Percentiles rank a stretch among this genome's conserved stretches.
These are phyloP conservation scores for Penaeus indicus DNA, from an alignment of 1,140 invertebrate genomes.

Conservation along the genomic window DNA sequence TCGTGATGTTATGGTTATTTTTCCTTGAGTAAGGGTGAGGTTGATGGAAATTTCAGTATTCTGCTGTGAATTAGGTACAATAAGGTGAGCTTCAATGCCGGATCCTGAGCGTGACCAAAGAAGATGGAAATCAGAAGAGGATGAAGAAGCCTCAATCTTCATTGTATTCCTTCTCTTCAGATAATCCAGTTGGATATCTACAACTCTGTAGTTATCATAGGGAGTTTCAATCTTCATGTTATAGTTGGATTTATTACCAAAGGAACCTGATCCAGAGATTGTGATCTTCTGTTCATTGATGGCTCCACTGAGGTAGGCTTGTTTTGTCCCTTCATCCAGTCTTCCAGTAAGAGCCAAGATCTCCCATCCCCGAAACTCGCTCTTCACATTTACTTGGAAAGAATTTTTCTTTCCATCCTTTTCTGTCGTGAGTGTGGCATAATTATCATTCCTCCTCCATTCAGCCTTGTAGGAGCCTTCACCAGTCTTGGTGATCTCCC, in stretches of 20 bases:
- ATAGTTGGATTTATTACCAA: not conserved
- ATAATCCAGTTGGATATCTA: conserved; percentile 24
- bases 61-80: conserved; percentile 52
- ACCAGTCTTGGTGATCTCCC: conserved; percentile 39
- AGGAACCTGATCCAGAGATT: conserved; percentile 7
- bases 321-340: conserved; percentile 32
- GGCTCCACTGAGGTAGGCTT: conserved; percentile 40
- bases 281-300: conserved; percentile 41
- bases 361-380: conserved; percentile 60
- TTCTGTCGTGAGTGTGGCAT: conserved; percentile 21
- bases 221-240: conserved; percentile 32
- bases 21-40: not conserved
- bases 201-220: conserved; percentile 29
- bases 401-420: not conserved
- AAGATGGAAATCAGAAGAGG: conserved; percentile 37
- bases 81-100: conserved; percentile 6
- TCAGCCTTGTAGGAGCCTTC: conserved; percentile 35
- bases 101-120: conserved; percentile 5
- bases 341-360: conserved; percentile 46
- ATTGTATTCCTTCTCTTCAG: not conserved
- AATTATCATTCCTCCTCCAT: conserved; percentile 57
- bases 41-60: conserved; percentile 36
- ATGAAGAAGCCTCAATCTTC: conserved; percentile 34
- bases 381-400: conserved; percentile 50
- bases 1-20: conserved; percentile 41